Percentiles rank a stretch among this genome's conserved stretches.
Evolutionary conservation across 1,140 invertebrate species (phyloP).

Genomic region (Parapsyche elsis): DNA sequence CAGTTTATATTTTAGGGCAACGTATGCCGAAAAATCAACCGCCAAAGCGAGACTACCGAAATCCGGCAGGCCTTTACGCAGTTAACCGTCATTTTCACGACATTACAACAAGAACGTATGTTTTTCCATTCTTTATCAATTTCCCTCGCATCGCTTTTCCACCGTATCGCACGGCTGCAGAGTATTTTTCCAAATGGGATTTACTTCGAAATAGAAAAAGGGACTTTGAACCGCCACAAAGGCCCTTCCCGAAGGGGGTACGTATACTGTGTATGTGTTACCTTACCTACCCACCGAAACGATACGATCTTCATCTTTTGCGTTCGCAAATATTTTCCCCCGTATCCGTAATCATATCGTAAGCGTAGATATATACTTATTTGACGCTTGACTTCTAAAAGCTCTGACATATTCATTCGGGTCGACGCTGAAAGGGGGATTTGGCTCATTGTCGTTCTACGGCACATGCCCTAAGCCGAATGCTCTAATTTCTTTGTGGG

Average conservation of each 20-base stretch:
- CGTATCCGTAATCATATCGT: not conserved
- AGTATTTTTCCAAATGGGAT: constrained; percentile 32
- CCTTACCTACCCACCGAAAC: not conserved
- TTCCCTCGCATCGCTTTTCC: constrained; percentile 1
- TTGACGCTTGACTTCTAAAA: constrained; percentile 30
- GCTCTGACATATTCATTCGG: constrained; percentile 34
- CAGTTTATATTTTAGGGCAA: too few species aligned
- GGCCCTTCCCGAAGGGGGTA: not conserved
- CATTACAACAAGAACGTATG: not conserved
- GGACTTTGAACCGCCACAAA: not conserved
- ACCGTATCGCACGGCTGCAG: constrained; percentile 1
- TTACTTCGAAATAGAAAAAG: constrained; percentile 25
- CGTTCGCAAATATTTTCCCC: not conserved
- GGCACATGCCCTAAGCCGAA: not conserved
- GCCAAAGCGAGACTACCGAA: too few species aligned
- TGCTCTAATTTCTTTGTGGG: constrained; percentile 38
- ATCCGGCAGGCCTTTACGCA: too few species aligned
- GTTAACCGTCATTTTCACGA: too few species aligned
- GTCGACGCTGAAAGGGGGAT: constrained; percentile 25
- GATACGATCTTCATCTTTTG: constrained; percentile 17
- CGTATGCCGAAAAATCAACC: too few species aligned
- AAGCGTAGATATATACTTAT: not conserved
- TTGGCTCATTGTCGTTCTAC: constrained; percentile 10
- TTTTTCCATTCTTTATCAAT: constrained; percentile 16
- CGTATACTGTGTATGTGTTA: not conserved